phyloP scores from a whole-genome alignment of 2,888 invertebrate genomes.

The Carabus problematicus region DNA sequence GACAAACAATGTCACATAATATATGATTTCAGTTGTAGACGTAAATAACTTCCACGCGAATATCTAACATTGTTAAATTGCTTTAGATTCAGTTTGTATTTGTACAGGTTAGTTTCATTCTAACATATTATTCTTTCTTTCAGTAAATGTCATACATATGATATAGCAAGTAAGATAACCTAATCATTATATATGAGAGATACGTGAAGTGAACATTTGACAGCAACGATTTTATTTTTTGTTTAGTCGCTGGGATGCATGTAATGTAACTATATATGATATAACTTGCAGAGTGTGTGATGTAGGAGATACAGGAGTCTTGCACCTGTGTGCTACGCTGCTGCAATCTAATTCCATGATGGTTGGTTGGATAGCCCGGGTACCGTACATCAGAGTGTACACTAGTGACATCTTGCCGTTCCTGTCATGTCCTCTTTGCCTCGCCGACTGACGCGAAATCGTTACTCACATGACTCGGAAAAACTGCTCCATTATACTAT shows the following conservation, averaged over 20 bases:
- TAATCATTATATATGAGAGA: constrained; percentile 19
- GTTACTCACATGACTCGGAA: constrained; percentile 23
- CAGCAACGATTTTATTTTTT: constrained; percentile 28
- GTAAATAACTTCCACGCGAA: too few species aligned
- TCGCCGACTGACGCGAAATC: constrained; percentile 24
- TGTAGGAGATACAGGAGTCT: background rate
- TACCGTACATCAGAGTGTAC: background rate
- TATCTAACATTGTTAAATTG: too few species aligned
- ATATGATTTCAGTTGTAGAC: too few species aligned
- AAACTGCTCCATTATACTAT: constrained; percentile 27
- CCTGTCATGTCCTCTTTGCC: constrained; percentile 32
- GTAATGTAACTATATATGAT: constrained; percentile 2
- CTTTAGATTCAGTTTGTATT: too few species aligned
- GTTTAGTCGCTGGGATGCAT: background rate
- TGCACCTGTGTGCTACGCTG: constrained; percentile 29
- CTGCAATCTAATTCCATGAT: constrained; percentile 33
- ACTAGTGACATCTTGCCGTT: constrained; percentile 18
- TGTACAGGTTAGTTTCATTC: too few species aligned
- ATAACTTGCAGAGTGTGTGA: constrained; percentile 6
- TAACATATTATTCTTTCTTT: too few species aligned
- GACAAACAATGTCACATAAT: too few species aligned
- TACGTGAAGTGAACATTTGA: constrained; percentile 2
- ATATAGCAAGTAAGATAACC: too few species aligned
- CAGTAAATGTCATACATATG: too few species aligned
- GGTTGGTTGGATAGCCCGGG: constrained; percentile 6